Base-by-base conservation (phyloP, 2,113 vertebrate genomes). In the Catagonus wagneri region DNA sequence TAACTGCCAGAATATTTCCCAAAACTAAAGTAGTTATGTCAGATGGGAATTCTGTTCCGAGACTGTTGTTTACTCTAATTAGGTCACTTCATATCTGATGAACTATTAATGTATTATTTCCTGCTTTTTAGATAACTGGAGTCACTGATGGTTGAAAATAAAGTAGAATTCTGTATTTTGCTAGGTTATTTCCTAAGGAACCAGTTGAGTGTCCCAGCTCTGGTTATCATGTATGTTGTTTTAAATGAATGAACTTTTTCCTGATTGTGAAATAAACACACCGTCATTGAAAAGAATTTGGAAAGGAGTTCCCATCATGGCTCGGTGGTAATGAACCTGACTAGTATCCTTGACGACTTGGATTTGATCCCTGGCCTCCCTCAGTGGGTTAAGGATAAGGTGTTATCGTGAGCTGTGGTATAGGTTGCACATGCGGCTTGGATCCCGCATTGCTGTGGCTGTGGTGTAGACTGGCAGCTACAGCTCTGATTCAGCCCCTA, bases 51-150 rank as follows among this genome's bases (percentile, higher is more conserved):
- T 96, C 60, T 96, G 7, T 96, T 93, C 68, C 17, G 13, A 90
- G 56, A 94, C 23, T 75, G 22, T 90, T 74, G 34, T 3, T 56
- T 71, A 85, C 4, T 96, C 25, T 94, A 71, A 90, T 91, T 96
- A 74, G 36, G 54, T 87, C 32, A 94, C 17, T 88, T 96, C 44
- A n/a, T 90, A 76, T 90, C n/a, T 86, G 83, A 79, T 95, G 60
- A 93, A 89, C 22, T 95, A 56, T 90, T 96, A 94, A 52, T 60
- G 80, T 52, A 60, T 87, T 92, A 44, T 95, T 89, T 96, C 78
- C 44, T 96, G 68, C 39, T 91, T 79, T 96, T 94, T 84, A 83
- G 12, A 19, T 94, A 83, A 72, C 27, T 81, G 58, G 90, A 83
- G 80, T 95, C 86, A 92, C 52, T 91, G 34, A 61, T 81, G 39